These are phyloP conservation scores for Entosphenus tridentatus DNA, from an alignment of 2,113 vertebrate species.

Conservation along the genomic window DNA sequence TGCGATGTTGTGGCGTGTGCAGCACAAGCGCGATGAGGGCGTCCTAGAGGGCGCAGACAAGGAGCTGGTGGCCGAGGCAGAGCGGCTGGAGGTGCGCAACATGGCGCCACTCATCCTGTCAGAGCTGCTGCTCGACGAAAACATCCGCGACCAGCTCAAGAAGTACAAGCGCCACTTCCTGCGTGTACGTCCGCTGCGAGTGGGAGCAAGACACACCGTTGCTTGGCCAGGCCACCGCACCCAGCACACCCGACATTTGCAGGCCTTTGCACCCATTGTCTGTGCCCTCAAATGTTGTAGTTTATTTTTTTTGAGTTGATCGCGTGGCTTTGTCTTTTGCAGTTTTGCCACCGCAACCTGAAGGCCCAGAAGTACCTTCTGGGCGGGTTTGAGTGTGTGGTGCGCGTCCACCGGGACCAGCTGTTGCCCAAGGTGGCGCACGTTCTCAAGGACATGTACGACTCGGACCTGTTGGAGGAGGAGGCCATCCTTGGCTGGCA, in stretches of 20 bases:
- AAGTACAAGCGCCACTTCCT: conserved; percentile 4
- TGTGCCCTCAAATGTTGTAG: too few relatives aligned
- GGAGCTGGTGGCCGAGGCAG: not conserved
- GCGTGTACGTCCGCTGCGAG: not conserved
- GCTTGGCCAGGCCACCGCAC: too few relatives aligned
- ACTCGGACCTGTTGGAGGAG: not conserved
- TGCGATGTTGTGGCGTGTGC: not conserved
- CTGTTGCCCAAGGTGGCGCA: conserved; percentile 1
- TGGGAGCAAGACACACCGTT: too few relatives aligned
- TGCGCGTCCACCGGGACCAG: not conserved
- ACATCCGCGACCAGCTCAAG: conserved; percentile 4
- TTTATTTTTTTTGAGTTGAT: too few relatives aligned
- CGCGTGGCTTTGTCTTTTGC: not conserved
- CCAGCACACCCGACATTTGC: too few relatives aligned
- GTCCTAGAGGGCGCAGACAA: not conserved
- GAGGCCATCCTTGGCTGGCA: conserved; percentile 1
- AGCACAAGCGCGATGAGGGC: conserved; percentile 4
- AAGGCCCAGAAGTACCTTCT: conserved; percentile 5
- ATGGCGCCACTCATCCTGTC: not conserved
- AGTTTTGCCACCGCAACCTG: conserved; percentile 3
- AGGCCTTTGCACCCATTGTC: too few relatives aligned
- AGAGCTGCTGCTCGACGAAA: conserved; percentile 1
- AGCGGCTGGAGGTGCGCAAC: conserved; percentile 4
- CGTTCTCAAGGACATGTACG: conserved; percentile 5
- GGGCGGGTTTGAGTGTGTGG: conserved; percentile 1